Base-by-base conservation (phyloP, 2,888 invertebrate genomes). In the Megaustenia siamemsis region DNA sequence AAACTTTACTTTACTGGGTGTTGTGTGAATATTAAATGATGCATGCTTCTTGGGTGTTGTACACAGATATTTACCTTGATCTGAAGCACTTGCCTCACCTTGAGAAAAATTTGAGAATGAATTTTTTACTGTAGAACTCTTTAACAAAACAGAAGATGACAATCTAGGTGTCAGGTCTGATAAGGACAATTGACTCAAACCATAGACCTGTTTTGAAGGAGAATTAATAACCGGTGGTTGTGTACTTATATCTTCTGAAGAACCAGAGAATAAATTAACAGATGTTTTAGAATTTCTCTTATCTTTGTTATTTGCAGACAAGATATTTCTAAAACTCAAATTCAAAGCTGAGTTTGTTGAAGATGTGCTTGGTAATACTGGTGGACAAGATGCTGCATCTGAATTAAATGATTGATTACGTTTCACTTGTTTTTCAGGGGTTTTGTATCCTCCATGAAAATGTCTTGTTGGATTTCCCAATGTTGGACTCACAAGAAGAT, bases 1-100 rank as follows among this genome's bases (percentile, higher is more conserved):
- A 49, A 83, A 83, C 49, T 66, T 83, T 2, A 83, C 83, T 71
- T 83, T 83, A 32, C 78, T 60, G 24, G 83, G 83, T 15, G 78
- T 83, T 4, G 69, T 18, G 12, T 35, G 45, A 28, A 5, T 15
- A 12, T 68, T 1, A 21, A 53, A 35, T 5, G 21, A 53, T 35
- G 15, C 0, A 21, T 32, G 24, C 40, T 69, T 66, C 38, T 68
- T 73, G 12, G 68, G 68, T 21, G 83, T 77, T 75, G 73, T 35
- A 60, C 40, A 40, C 10, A 40, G 1, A 68, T 45, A 12, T 49
- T 69, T 32, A 32, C 69, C 38, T 69, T 78, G 63, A 40, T 63
- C 78, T 43, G n/a, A 35, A 12, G 15, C 63, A 63, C 5, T 24
- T 24, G 53, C n/a, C 32, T 49, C 49, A n/a, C 49, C 6, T 45